Base-by-base conservation (phyloP, 1,140 invertebrate species). In the Metaphire vulgaris region DNA sequence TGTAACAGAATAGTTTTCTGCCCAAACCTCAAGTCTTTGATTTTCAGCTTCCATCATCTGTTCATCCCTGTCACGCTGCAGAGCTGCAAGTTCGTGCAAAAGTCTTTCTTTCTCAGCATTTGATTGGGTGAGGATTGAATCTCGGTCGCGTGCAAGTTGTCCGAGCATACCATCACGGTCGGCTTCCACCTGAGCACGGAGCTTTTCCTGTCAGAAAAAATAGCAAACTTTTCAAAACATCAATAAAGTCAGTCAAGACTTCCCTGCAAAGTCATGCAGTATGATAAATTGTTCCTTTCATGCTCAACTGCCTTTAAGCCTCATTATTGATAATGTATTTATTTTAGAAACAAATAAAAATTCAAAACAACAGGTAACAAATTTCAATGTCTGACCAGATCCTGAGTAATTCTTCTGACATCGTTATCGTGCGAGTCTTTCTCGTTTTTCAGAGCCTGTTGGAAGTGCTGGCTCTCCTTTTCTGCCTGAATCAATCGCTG, bases 381-480 rank as follows among this genome's bases (percentile, higher is more conserved):
- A 14, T 12, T 12, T 31, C 2, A 33, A 56, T 1, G 33, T 72
- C 78, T 64, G 79, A 85, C 85, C 80, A 83, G 83, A 69, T 86
- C 85, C 69, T 81, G 79, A n/a, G 80, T 81, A 6, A 87, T 79
- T 33, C 85, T 80, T 71, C 86, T 85, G 1, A 85, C 79, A 79
- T 87, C 86, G 72, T 87, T 85, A 74, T 85, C 85, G 79, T 87
- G 85, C 26, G 83, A 79, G 77, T 86, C 83, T 78, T 86, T 84
- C 77, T 85, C 84, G 79, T 86, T 83, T 6, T 81, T 81, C 15
- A 86, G 78, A 0, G 85, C 83, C 79, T 84, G 68, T n/a, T n/a
- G n/a, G n/a, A n/a, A n/a, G n/a, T n/a, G n/a, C 76, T 84, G 81
- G 67, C 84, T 80, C 77, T 86, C 85, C 74, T 83, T 81, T 73